Conservation (phyloP, 1,140 invertebrate genomes). For the Centruroides vittatus region DNA sequence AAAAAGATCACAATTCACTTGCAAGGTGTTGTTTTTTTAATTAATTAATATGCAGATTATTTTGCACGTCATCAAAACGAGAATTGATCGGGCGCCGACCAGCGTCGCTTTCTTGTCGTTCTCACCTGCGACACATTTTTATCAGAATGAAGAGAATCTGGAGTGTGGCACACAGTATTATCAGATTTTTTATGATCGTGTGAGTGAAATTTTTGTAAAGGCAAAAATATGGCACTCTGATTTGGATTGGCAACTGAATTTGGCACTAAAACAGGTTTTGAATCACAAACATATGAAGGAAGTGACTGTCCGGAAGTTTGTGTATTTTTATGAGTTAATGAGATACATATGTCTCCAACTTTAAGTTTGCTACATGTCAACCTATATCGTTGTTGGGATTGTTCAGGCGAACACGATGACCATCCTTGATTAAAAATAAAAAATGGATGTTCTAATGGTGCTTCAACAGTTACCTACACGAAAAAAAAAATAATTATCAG, state of each 20-base stretch:
- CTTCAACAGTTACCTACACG: conserved; percentile 66
- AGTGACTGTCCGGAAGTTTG: background rate
- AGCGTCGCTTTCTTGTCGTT: conserved; percentile 5
- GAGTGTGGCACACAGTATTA: too few species aligned
- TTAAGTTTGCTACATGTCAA: conserved; percentile 58
- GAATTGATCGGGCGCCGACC: conserved; percentile 9
- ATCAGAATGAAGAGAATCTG: background rate
- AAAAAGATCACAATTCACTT: too few species aligned
- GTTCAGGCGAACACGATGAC: conserved; percentile 64
- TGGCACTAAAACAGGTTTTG: too few species aligned
- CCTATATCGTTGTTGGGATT: conserved; percentile 53
- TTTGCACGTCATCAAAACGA: too few species aligned
- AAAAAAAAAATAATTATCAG: background rate
- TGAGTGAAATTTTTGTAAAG: too few species aligned
- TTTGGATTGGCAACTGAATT: too few species aligned
- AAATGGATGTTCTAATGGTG: conserved; percentile 66
- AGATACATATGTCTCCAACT: conserved; percentile 71
- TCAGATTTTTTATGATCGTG: too few species aligned
- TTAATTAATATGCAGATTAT: too few species aligned
- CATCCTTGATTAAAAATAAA: conserved; percentile 78
- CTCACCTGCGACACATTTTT: background rate
- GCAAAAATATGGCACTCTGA: too few species aligned
- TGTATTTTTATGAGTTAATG: conserved; percentile 42
- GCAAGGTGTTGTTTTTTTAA: too few species aligned
- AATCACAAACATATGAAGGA: background rate